Conservation (phyloP, 2,888 invertebrate species). For the Platycheirus rosarum region DNA sequence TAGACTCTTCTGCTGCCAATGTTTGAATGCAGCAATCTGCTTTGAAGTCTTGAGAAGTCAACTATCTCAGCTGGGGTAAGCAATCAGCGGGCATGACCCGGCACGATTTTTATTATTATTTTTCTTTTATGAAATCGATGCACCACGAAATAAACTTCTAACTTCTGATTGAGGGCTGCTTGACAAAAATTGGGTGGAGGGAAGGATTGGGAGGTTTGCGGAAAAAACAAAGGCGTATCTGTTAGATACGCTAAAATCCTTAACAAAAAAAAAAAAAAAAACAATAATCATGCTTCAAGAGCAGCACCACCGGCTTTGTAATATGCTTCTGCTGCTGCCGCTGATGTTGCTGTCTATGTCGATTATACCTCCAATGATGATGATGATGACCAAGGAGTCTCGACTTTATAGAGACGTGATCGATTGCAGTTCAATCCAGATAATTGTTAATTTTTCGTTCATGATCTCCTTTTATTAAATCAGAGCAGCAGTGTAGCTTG, state of each 20-base stretch:
- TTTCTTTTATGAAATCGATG: slow-evolving; percentile 68
- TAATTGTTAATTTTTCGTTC: slow-evolving; percentile 72
- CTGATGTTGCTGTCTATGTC: slow-evolving; percentile 7
- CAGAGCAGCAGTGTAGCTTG: slow-evolving; percentile 29
- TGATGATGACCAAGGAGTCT: slow-evolving; percentile 38
- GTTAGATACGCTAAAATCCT: slow-evolving; percentile 69
- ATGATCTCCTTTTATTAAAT: slow-evolving; percentile 69
- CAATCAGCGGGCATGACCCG: slow-evolving; percentile 73
- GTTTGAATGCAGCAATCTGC: slow-evolving; percentile 46
- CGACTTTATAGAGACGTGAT: slow-evolving; percentile 64
- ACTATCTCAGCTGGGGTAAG: slow-evolving; percentile 49
- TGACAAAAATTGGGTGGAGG: slow-evolving; percentile 21
- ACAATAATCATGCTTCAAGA: slow-evolving; percentile 61
- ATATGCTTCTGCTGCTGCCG: slow-evolving; percentile 44
- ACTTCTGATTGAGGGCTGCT: slow-evolving; percentile 69
- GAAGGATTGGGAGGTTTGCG: slow-evolving; percentile 16
- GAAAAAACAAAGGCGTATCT: slow-evolving; percentile 72
- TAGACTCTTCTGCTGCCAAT: slow-evolving; percentile 32
- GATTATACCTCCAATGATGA: slow-evolving; percentile 32
- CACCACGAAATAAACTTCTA: slow-evolving; percentile 69
- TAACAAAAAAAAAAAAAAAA: too few relatives aligned
- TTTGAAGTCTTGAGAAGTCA: slow-evolving; percentile 59
- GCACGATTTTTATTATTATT: slow-evolving; percentile 70
- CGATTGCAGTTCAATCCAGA: slow-evolving; percentile 72
- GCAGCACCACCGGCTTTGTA: slow-evolving; percentile 51